Evolutionary conservation across 1,140 invertebrate genomes (phyloP), one percentile per base, ranked within the genome.

Genomic region (Heliconius nattereri): DNA sequence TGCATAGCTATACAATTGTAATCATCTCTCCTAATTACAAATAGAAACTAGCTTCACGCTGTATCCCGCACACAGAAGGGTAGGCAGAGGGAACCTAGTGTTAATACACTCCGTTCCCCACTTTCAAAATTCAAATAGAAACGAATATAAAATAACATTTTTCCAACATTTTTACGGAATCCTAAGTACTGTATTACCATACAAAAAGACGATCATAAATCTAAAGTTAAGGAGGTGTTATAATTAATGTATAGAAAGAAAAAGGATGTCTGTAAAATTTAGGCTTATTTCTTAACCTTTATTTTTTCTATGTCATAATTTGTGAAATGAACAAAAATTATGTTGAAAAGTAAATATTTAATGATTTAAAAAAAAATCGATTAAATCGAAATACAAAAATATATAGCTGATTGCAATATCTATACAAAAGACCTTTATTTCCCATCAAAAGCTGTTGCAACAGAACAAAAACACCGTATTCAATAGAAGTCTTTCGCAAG

Each of bases 171-270:
- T 29, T 37, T 37, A 37, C 71, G 71, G 35, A 72, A 37, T 23
- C 32, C 71, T 72, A 72, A 72, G 8, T 3, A 86, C 83, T 78
- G 78, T 84, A 86, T 94, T 93, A 92, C 90, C 86, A 84, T 88
- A 92, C 89, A 90, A 91, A 93, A 92, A 87, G 87, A 85, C 85
- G 80, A 66, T 86, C 83, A 92, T 93, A 93, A 94, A 94, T 94
- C 91, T 92, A 78, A 90, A 87, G 79, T 85, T 93, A 94, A 94
- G 90, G 89, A 94, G 92, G 92, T 94, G 92, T 93, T 92, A 93
- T 93, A 93, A 92, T 93, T 93, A 81, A 92, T 92, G 91, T 91
- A 86, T 60, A 83, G 66, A 87, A 86, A 86, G 73, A 89, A 92
- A 92, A 92, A 90, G 85, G 88, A 83, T 86, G 86, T 85, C 78